Percentiles rank a stretch among this genome's conserved stretches.
These are phyloP conservation scores for Brachyrhaphis roseni DNA, from an alignment of 2,797 vertebrate species.

Conservation along the genomic window DNA sequence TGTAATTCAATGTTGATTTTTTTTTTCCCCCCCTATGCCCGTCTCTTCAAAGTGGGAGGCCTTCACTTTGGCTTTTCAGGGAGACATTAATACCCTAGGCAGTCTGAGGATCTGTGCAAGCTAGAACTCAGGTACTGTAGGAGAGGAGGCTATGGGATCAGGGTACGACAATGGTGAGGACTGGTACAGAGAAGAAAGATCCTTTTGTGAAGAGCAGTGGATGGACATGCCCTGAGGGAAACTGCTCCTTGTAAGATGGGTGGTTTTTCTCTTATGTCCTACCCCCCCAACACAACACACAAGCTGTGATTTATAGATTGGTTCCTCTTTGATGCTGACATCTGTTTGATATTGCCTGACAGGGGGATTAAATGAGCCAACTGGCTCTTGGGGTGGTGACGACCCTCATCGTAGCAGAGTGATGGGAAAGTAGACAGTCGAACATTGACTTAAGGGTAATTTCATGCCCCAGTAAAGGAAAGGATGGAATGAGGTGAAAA, in stretches of 20 bases:
- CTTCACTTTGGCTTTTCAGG: constrained; percentile 57
- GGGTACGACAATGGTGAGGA: constrained; percentile 74
- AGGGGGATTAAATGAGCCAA: constrained; percentile 74
- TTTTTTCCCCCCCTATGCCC: constrained; percentile 24
- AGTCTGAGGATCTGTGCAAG: constrained; percentile 65
- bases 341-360: constrained; percentile 81
- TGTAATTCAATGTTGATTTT: constrained; percentile 74
- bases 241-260: constrained; percentile 78
- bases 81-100: constrained; percentile 73
- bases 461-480: constrained; percentile 54
- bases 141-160: constrained; percentile 72
- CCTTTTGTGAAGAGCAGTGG: constrained; percentile 77
- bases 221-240: constrained; percentile 77
- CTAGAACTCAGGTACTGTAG: constrained; percentile 70
- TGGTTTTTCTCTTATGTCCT: constrained; percentile 77
- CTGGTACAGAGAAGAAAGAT: constrained; percentile 76
- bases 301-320: constrained; percentile 79
- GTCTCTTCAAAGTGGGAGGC: constrained; percentile 63
- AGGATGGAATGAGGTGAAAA: constrained; percentile 59
- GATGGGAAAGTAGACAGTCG: constrained; percentile 66
- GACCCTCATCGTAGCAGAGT: constrained; percentile 64
- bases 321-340: constrained; percentile 81
- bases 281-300: constrained; percentile 74
- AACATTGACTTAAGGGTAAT: constrained; percentile 69
- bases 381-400: constrained; percentile 66